Evolutionary conservation across 2,797 vertebrate genomes (phyloP).

Genomic region (Poecilia gillii): DNA sequence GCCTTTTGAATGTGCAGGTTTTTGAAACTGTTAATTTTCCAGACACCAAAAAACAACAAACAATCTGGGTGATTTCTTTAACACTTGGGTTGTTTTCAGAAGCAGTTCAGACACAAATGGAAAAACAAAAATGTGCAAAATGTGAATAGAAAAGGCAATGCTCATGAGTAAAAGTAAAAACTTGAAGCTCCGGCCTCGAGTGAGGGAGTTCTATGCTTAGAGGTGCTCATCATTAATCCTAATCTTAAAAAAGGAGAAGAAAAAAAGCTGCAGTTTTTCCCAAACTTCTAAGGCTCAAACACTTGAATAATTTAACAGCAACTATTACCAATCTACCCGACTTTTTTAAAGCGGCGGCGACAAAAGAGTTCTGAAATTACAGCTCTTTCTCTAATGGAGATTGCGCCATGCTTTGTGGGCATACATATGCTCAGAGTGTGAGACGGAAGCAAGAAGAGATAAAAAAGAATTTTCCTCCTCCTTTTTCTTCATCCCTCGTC

Average conservation of each 20-base stretch:
- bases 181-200: conserved; percentile 49
- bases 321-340: conserved; percentile 63
- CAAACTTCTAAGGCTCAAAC: conserved; percentile 75
- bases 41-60: no score
- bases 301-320: conserved; percentile 77
- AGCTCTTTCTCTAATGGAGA: conserved; percentile 58
- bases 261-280: conserved; percentile 69
- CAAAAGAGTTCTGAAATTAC: conserved; percentile 48
- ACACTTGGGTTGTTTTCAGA: no score
- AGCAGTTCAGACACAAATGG: not conserved
- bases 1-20: no score
- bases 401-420: conserved; percentile 48
- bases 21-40: no score
- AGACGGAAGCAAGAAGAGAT: conserved; percentile 50
- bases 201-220: conserved; percentile 27
- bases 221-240: conserved; percentile 62
- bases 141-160: not conserved
- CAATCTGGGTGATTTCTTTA: no score
- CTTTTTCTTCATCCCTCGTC: conserved; percentile 60
- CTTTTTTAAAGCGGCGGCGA: conserved; percentile 67
- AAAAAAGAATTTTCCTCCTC: conserved; percentile 57
- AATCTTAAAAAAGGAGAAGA: conserved; percentile 49
- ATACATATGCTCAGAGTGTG: conserved; percentile 24
- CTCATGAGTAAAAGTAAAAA: conserved; percentile 53
- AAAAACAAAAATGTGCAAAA: conserved; percentile 6